Evolutionary conservation across 37 sponge, comb jelly and placozoan species (phyloP).

Genomic region (Mnemiopsis leidyi): DNA sequence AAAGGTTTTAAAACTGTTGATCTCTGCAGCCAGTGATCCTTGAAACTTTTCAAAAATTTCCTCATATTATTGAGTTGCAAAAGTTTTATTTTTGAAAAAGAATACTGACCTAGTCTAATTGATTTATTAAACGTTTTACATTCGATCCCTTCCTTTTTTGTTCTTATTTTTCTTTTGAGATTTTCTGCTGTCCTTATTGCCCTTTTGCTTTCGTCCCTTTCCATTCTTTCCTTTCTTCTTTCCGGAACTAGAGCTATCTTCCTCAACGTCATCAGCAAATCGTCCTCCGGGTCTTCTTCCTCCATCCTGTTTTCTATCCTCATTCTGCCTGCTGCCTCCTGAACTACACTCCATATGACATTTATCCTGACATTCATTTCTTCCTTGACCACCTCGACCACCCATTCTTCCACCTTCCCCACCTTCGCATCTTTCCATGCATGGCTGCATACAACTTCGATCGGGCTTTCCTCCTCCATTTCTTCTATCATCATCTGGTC

Average conservation of each 20-base stretch:
- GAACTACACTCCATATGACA: background rate
- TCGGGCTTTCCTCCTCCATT: background rate
- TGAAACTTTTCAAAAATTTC: too few species aligned
- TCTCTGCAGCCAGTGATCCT: too few species aligned
- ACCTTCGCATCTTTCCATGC: background rate
- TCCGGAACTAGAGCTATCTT: too few species aligned
- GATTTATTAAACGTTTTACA: too few species aligned
- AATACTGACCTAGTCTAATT: too few species aligned
- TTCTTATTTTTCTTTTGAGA: background rate
- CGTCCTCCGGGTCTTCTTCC: background rate
- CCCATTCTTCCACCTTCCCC: background rate
- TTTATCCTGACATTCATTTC: background rate
- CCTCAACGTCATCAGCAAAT: background rate
- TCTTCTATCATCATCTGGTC: background rate
- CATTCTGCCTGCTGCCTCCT: background rate
- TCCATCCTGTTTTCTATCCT: background rate
- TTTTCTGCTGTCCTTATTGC: background rate
- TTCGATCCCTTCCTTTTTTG: too few species aligned
- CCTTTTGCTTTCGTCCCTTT: background rate
- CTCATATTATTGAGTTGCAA: too few species aligned
- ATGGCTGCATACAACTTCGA: conserved; percentile 4
- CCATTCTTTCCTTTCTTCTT: background rate
- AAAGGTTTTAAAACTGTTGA: too few species aligned
- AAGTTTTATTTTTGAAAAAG: too few species aligned
- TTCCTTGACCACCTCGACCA: background rate